phyloP scores from a whole-genome alignment of 2,797 vertebrate species.

The Austrolebias charrua region DNA sequence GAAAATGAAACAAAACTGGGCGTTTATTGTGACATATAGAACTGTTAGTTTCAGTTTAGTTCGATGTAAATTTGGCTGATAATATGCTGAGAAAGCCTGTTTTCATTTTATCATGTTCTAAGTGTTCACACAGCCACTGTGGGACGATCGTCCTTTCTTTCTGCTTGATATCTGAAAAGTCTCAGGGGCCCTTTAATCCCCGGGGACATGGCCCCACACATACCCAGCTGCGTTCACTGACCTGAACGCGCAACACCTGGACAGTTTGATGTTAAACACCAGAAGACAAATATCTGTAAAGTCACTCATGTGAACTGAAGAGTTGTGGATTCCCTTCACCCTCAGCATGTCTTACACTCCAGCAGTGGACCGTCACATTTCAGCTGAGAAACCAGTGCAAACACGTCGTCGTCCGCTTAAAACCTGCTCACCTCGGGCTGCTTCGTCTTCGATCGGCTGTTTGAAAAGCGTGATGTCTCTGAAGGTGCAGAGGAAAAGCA shows the following conservation, averaged over 20 bases:
- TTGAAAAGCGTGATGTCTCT: slow-evolving; percentile 99
- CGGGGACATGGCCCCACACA: slow-evolving; percentile 35
- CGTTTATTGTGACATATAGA: too few species aligned
- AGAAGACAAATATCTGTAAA: slow-evolving; percentile 36
- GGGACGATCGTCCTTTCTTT: slow-evolving; percentile 30
- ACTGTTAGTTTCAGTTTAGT: too few species aligned
- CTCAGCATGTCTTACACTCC: slow-evolving; percentile 3
- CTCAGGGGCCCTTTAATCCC: slow-evolving; percentile 35
- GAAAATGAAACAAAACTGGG: too few species aligned
- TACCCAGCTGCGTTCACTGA: slow-evolving; percentile 57
- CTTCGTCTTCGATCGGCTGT: slow-evolving; percentile 95
- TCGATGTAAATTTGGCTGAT: too few species aligned
- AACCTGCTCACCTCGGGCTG: slow-evolving; percentile 86
- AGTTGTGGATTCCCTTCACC: slow-evolving; percentile 14
- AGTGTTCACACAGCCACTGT: too few species aligned
- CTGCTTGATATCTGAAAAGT: slow-evolving; percentile 39
- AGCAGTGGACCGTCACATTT: neutral
- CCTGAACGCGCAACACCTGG: slow-evolving; percentile 67
- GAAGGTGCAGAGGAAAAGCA: slow-evolving; percentile 98
- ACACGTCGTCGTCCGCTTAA: neutral
- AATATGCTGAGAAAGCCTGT: too few species aligned
- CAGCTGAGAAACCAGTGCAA: neutral
- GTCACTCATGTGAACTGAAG: slow-evolving; percentile 27
- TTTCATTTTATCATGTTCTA: too few species aligned
- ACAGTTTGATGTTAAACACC: slow-evolving; percentile 46